Evolutionary conservation across 2,888 invertebrate genomes (phyloP).

Genomic region (Lycophotia porphyrea): DNA sequence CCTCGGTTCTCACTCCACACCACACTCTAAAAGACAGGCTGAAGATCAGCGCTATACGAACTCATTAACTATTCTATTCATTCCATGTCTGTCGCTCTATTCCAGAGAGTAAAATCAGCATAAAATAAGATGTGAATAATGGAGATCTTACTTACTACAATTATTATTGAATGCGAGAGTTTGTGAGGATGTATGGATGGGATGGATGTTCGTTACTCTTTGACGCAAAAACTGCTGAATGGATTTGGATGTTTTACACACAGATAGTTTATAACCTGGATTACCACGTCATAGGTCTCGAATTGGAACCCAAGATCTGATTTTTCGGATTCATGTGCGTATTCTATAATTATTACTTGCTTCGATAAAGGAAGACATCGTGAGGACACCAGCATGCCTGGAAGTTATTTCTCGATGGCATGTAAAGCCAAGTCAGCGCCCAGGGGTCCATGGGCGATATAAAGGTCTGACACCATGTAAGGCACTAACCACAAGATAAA

Average conservation of each 20-base stretch:
- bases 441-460: too few relatives aligned
- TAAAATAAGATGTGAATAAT: conserved; percentile 45
- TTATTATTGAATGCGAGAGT: background rate
- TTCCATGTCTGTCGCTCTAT: conserved; percentile 12
- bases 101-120: conserved; percentile 26
- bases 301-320: too few relatives aligned
- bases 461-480: too few relatives aligned
- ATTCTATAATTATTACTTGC: too few relatives aligned
- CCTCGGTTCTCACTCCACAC: background rate
- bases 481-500: too few relatives aligned
- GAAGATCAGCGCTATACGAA: background rate
- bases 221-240: background rate
- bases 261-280: background rate
- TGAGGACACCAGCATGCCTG: too few relatives aligned
- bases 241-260: background rate
- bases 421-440: too few relatives aligned
- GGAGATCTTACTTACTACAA: conserved; percentile 7
- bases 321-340: too few relatives aligned
- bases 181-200: background rate
- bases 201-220: background rate
- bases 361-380: too few relatives aligned
- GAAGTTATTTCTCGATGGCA: too few relatives aligned
- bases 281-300: too few relatives aligned
- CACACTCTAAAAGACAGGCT: conserved; percentile 4
- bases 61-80: conserved; percentile 30